Evolutionary conservation across 2,888 invertebrate genomes (phyloP), one percentile per base, ranked within the genome.

Genomic region (Pheosia gnoma): DNA sequence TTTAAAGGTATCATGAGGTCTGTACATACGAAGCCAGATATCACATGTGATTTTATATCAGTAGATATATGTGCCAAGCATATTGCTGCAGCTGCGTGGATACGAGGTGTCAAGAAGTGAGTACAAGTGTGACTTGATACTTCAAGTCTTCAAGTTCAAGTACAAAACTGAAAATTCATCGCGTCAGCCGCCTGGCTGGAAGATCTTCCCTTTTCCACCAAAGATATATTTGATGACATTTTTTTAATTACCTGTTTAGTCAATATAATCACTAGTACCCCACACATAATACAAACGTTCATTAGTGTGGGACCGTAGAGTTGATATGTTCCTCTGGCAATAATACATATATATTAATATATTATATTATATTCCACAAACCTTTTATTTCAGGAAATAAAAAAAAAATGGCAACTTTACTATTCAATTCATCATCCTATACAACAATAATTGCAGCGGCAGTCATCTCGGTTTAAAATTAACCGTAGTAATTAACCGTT

Each of bases 31-130:
- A 94, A 96, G 61, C 91, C 94, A 0, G 86, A 95, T 0, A 84
- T 95, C 0, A 87, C 94, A 3, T 94, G 96, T 0, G 98, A 98
- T 83, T 96, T 96, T 64, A 95, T 98, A 56, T 97, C 98, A 0
- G 97, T 97, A 0, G 98, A 98, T 80, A 76, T 96, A 0, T 96
- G 96, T 0, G 95, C 96, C 41, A 97, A 96, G 81, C 94, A 95
- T 13, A 94, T 97, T 80, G 94, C 97, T 8, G 91, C 95, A 0
- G 94, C 95, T 0, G 95, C 95, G 0, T 97, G 97, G 96, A 94
- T 95, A 58, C 94, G 96, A 58, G 96, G 95, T 0, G 90, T 94
- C 2, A 81, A 85, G 60, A 85, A 86, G 95, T 95, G 86, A 75
- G 90, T 25, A 25, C 25, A 25, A 25, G 25, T 25, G 25, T 78